phyloP scores from a whole-genome alignment of 2,888 invertebrate genomes.

The Mesorhabditis sp. region DNA sequence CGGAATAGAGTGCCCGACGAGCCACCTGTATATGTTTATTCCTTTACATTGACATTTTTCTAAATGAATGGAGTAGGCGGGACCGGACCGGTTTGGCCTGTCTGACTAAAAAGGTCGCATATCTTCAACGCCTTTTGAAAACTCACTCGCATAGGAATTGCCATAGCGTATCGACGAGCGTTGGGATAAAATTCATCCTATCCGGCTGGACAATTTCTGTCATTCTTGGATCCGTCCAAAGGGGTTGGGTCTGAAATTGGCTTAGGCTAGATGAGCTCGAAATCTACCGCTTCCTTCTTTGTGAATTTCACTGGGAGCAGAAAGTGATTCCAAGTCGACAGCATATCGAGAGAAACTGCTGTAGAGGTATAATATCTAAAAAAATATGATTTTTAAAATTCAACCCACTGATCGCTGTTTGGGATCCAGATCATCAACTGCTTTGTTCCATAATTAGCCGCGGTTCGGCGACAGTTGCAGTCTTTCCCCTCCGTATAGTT shows the following conservation, averaged over 20 bases:
- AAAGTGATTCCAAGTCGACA: neutral
- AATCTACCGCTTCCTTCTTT: neutral
- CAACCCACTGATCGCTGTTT: neutral
- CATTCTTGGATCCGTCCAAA: constrained; percentile 1
- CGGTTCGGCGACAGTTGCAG: neutral
- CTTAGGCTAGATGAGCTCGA: neutral
- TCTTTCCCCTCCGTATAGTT: neutral
- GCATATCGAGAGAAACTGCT: neutral
- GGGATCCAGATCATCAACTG: constrained; percentile 3
- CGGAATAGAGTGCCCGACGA: too few species aligned
- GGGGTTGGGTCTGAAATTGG: neutral
- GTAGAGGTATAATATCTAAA: neutral
- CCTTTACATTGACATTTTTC: neutral
- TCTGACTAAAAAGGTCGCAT: neutral
- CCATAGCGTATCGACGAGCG: neutral
- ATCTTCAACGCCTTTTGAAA: too few species aligned
- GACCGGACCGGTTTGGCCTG: neutral
- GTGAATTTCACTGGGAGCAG: neutral
- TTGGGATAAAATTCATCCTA: neutral
- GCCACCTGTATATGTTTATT: too few species aligned
- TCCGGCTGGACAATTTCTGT: constrained; percentile 2
- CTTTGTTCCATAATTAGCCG: neutral
- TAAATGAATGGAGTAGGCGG: neutral
- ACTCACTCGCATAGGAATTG: constrained; percentile 1
- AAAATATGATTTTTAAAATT: neutral